phyloP scores from a whole-genome alignment of 1,140 invertebrate genomes.

The Nebria ingens region DNA sequence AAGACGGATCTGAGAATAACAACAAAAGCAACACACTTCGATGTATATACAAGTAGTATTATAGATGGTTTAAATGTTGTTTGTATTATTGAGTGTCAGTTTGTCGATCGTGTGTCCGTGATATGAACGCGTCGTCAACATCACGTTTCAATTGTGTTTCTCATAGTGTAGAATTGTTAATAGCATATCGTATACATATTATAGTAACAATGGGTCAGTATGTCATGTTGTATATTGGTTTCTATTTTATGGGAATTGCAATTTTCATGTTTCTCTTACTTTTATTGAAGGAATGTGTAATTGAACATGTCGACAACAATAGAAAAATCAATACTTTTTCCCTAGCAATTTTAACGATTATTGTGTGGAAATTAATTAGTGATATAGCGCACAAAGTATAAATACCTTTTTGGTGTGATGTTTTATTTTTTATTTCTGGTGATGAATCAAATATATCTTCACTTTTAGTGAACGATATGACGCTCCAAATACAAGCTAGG shows the following conservation, averaged over 20 bases:
- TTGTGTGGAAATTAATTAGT: no score
- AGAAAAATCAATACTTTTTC: no score
- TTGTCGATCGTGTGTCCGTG: constrained; percentile 1
- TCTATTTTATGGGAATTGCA: constrained; percentile 2
- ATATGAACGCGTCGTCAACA: neutral
- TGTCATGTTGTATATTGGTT: constrained; percentile 5
- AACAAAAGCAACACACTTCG: no score
- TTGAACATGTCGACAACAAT: no score
- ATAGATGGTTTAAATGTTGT: neutral
- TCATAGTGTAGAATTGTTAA: constrained; percentile 8
- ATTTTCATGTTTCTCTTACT: neutral
- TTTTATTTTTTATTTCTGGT: neutral
- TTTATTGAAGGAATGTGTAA: neutral
- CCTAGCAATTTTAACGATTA: no score
- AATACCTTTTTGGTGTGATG: neutral
- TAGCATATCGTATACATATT: neutral
- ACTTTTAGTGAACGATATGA: neutral
- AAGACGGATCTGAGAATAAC: no score
- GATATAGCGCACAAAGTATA: neutral
- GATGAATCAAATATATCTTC: neutral
- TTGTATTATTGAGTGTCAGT: constrained; percentile 2
- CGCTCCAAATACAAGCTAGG: neutral
- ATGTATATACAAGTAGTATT: no score
- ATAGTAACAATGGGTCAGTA: constrained; percentile 4
- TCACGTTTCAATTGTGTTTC: constrained; percentile 2